Percentiles rank a stretch among this genome's conserved stretches.
Evolutionary conservation across 2,888 invertebrate species (phyloP).

Genomic region (Dysmachus trigonus): DNA sequence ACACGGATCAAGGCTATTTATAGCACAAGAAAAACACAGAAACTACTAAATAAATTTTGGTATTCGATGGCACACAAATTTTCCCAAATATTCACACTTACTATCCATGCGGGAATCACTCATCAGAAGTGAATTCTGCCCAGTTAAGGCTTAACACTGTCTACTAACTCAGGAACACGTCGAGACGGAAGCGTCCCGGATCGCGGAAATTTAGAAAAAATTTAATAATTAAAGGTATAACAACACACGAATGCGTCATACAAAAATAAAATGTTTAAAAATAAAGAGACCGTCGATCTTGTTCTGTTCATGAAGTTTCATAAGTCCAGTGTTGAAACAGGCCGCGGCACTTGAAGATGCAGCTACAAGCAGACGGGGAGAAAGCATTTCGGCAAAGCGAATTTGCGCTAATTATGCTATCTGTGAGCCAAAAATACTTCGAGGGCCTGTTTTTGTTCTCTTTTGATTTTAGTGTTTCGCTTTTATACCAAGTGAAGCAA

Average conservation of each 20-base stretch:
- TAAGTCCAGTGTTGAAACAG: neutral
- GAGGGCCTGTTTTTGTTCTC: constrained; percentile 11
- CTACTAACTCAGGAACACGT: neutral
- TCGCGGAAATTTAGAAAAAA: neutral
- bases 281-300: constrained; percentile 12
- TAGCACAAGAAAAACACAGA: constrained; percentile 2
- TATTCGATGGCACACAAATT: neutral
- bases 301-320: constrained; percentile 9
- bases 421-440: constrained; percentile 39
- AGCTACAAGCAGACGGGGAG: neutral
- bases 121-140: neutral
- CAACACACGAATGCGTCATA: neutral
- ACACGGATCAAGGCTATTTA: neutral
- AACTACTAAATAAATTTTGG: neutral
- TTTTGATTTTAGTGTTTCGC: neutral
- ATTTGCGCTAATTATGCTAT: constrained; percentile 36
- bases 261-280: constrained; percentile 22
- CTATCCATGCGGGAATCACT: neutral
- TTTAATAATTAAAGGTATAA: constrained; percentile 7
- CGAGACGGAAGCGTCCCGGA: neutral
- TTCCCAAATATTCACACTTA: neutral
- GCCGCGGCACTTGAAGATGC: neutral
- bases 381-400: constrained; percentile 7
- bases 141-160: neutral
- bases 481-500: neutral